These are phyloP conservation scores for Graptemys geographica DNA, from an alignment of 2,797 vertebrate genomes.

Conservation along the genomic window DNA sequence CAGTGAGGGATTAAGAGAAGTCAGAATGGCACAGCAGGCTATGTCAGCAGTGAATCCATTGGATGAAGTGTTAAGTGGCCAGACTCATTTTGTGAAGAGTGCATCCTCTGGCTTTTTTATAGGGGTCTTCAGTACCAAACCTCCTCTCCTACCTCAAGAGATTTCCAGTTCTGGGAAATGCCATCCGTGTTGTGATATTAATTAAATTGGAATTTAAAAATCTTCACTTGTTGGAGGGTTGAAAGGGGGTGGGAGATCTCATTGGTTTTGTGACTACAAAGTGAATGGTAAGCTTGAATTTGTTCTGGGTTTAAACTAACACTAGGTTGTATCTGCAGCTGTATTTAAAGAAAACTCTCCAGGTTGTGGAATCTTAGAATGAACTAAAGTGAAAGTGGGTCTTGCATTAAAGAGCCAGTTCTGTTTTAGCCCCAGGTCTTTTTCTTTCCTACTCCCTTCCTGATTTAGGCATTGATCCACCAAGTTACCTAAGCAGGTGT, in stretches of 20 bases:
- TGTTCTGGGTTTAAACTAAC: not conserved
- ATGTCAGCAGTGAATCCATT: constrained; percentile 39
- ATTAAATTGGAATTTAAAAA: constrained; percentile 34
- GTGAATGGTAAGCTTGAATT: not conserved
- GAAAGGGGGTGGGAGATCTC: not conserved
- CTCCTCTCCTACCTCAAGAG: not conserved
- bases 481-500: not conserved
- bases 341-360: not conserved
- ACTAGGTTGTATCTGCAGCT: not conserved
- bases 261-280: not conserved
- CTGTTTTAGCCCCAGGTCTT: not conserved
- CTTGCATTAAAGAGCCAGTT: not conserved
- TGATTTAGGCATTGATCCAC: not conserved
- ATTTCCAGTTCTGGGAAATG: not conserved
- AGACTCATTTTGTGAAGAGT: constrained; percentile 61
- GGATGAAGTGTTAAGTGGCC: constrained; percentile 59
- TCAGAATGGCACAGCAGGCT: constrained; percentile 64
- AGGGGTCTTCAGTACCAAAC: constrained; percentile 39
- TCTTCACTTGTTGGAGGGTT: constrained; percentile 27
- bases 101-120: constrained; percentile 43
- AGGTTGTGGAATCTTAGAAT: not conserved
- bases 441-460: not conserved
- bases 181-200: constrained; percentile 19
- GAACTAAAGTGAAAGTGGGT: not conserved
- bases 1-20: constrained; percentile 69